Evolutionary conservation across 2,888 invertebrate species (phyloP).

Genomic region (Ophion costatus): DNA sequence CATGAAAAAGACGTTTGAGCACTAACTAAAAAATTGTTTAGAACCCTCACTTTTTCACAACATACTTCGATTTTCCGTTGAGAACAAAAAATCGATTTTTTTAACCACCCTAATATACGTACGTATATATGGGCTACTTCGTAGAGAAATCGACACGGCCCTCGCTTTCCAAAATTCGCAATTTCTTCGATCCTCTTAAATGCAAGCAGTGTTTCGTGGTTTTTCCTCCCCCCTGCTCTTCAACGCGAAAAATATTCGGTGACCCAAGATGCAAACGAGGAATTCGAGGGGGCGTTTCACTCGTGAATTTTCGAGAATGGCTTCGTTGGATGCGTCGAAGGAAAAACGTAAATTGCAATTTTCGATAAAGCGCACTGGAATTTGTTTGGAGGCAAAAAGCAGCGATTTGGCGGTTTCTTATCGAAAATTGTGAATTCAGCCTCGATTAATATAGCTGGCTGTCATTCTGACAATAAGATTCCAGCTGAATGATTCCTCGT

Average conservation of each 20-base stretch:
- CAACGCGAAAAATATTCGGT: background rate
- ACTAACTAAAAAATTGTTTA: too few relatives aligned
- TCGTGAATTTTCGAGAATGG: background rate
- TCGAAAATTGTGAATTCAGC: background rate
- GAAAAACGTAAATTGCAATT: background rate
- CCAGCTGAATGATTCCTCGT: background rate
- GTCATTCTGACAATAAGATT: background rate
- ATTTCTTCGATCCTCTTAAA: background rate
- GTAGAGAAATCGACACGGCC: conserved; percentile 3
- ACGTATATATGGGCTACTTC: background rate
- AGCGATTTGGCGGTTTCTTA: background rate
- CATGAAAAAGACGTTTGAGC: too few relatives aligned
- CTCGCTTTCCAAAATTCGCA: background rate
- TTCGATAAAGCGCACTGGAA: background rate
- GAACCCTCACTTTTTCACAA: too few relatives aligned
- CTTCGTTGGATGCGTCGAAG: background rate
- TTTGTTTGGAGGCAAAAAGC: background rate
- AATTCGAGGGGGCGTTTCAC: background rate
- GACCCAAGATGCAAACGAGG: background rate
- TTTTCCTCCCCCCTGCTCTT: background rate
- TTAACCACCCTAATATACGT: too few relatives aligned
- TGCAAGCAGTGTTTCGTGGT: background rate
- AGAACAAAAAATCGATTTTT: too few relatives aligned
- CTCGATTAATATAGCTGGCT: background rate
- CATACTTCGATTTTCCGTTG: too few relatives aligned